Conservation (phyloP, 2,797 vertebrate genomes). For the Decapterus maruadsi region DNA sequence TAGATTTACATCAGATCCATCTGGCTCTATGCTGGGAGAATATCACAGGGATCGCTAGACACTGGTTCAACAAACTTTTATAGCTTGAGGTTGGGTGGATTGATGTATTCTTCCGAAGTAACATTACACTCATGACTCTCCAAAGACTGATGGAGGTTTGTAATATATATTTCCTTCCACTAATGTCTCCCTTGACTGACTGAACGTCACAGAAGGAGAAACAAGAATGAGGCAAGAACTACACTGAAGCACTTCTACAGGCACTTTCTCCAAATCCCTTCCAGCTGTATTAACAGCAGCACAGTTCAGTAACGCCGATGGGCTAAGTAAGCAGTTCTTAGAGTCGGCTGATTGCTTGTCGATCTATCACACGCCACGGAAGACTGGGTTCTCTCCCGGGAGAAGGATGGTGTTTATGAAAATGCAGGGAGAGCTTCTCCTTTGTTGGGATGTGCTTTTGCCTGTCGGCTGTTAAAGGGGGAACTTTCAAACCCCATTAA, state of each 20-base stretch:
- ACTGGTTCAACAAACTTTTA: slow-evolving; percentile 57
- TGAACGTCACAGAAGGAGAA: slow-evolving; percentile 54
- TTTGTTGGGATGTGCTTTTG: slow-evolving; percentile 57
- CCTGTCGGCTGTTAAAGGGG: slow-evolving; percentile 52
- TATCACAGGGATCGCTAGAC: slow-evolving; percentile 53
- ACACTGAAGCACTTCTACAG: slow-evolving; percentile 55
- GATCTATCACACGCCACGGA: slow-evolving; percentile 19
- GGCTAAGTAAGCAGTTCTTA: slow-evolving; percentile 68
- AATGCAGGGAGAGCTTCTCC: slow-evolving; percentile 23
- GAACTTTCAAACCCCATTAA: slow-evolving; percentile 58
- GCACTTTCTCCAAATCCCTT: slow-evolving; percentile 58
- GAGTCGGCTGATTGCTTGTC: slow-evolving; percentile 60
- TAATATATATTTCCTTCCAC: slow-evolving; percentile 68
- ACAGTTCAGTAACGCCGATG: slow-evolving; percentile 53
- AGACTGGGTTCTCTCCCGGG: slow-evolving; percentile 29
- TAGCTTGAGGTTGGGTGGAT: slow-evolving; percentile 50
- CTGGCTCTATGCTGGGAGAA: slow-evolving; percentile 25
- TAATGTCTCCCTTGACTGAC: slow-evolving; percentile 73
- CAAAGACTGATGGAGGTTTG: slow-evolving; percentile 62
- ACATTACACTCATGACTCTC: slow-evolving; percentile 62
- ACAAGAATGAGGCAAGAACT: slow-evolving; percentile 49
- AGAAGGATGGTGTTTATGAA: slow-evolving; percentile 60
- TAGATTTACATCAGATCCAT: slow-evolving; percentile 34
- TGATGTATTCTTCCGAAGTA: slow-evolving; percentile 67
- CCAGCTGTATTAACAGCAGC: slow-evolving; percentile 71